Evolutionary conservation across 2,888 invertebrate species (phyloP), one percentile per base, ranked within the genome.

Genomic region (Idaea dimidiata): DNA sequence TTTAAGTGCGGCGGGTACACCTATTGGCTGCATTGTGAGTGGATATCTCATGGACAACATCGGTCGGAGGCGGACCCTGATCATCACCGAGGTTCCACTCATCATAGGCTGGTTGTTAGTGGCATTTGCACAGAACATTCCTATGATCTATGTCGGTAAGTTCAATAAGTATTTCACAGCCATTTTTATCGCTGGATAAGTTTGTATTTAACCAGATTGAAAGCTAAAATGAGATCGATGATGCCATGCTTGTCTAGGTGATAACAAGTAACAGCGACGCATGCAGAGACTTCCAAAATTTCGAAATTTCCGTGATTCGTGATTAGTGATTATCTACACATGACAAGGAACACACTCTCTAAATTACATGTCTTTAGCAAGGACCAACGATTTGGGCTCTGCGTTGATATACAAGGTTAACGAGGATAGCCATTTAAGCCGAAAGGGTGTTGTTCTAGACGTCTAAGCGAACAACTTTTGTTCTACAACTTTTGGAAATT

Each of bases 31-130:
- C 74, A 93, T 96, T 0, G 58, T 95, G 56, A 95, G 95, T 63
- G 96, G 96, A 0, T 95, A 94, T 78, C 84, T 95, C 73, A 95
- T 96, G 94, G 96, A 96, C 80, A 85, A 86, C 70, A 89, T 95
- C 59, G 96, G 96, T 0, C 87, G 96, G 1, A 94, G 94, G 64
- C 85, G 88, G 10, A 95, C 95, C 0, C 90, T 95, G 24, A 93
- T 95, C 64, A 66, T 95, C 59, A 95, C 95, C 0, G 94, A 95
- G 73, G 78, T 96, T 6, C 96, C 96, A 0, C 94, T 95, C 54
- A 89, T 96, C 18, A 62, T 95, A 0, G 96, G 96, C 55, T 96
- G 96, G 95, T 76, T 95, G 0, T 78, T 94, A 53, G 93, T 96
- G 31, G 91, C 94, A 0, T 88, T 85, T 17, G 94, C 95, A 0